phyloP scores from a whole-genome alignment of 2,113 vertebrate species.

The Prionailurus viverrinus region DNA sequence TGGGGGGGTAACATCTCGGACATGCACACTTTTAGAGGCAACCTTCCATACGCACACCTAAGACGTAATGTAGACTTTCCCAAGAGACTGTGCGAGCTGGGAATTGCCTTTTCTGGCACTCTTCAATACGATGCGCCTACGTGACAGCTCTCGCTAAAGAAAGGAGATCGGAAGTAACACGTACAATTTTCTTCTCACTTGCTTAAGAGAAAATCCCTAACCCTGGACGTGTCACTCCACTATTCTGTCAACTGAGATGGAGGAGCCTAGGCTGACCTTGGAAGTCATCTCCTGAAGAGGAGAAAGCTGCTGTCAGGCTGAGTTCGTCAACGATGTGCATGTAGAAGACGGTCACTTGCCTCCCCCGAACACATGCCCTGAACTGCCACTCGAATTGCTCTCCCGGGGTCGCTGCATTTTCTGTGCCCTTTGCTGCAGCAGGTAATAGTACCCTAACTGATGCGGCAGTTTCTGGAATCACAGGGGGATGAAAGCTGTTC shows the following conservation, averaged over 20 bases:
- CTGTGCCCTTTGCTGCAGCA: background rate
- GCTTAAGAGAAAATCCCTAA: background rate
- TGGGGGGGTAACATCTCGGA: background rate
- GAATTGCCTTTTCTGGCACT: background rate
- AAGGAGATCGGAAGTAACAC: background rate
- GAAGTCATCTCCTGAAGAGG: background rate
- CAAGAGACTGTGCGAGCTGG: background rate
- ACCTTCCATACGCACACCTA: background rate
- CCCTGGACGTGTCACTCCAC: background rate
- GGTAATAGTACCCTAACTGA: background rate
- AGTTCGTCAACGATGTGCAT: background rate
- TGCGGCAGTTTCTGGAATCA: background rate
- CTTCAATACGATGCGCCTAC: no score
- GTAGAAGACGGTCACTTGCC: no score
- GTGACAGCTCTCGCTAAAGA: background rate
- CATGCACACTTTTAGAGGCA: background rate
- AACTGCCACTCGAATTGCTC: no score
- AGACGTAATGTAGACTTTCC: background rate
- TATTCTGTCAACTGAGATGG: background rate
- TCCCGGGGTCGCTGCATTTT: background rate
- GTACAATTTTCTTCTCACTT: background rate
- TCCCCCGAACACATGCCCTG: background rate
- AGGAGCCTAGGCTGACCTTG: background rate
- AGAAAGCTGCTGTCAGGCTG: background rate
- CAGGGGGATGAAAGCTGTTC: background rate